A percentile compares a stretch with the other conserved stretches of the same genome.
Conservation (phyloP, 2,113 vertebrate genomes). For the Blennius ocellaris region DNA sequence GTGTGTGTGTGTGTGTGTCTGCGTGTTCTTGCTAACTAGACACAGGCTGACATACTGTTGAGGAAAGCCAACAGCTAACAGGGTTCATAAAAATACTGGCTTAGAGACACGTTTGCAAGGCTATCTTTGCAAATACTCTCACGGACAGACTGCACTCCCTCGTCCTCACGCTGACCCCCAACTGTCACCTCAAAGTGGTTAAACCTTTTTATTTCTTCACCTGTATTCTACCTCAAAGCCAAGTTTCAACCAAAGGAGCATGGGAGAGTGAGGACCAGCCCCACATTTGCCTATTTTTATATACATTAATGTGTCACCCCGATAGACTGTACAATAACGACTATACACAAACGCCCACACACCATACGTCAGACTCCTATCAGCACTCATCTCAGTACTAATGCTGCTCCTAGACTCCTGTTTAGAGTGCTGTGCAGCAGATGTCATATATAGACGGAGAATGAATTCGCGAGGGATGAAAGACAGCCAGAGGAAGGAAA, state of each 20-base stretch:
- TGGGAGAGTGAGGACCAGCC: too few relatives aligned
- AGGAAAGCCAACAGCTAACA: conserved; percentile 83
- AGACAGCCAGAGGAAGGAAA: neutral
- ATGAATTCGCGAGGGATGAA: neutral
- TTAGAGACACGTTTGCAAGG: conserved; percentile 11
- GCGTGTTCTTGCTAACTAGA: conserved; percentile 68
- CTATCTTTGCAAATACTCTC: too few relatives aligned
- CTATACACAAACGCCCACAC: conserved; percentile 40
- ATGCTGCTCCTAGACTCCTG: conserved; percentile 68
- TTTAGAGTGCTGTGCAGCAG: conserved; percentile 79
- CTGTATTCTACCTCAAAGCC: too few relatives aligned
- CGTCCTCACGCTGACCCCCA: too few relatives aligned
- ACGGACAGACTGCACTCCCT: too few relatives aligned
- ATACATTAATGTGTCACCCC: too few relatives aligned
- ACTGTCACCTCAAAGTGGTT: too few relatives aligned
- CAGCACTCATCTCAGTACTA: conserved; percentile 64
- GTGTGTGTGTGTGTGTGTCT: conserved; percentile 50
- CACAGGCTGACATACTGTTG: conserved; percentile 61
- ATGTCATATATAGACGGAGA: conserved; percentile 64
- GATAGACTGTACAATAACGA: neutral
- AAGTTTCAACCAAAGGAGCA: too few relatives aligned
- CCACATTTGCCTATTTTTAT: too few relatives aligned
- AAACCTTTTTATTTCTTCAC: too few relatives aligned
- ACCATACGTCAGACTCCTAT: conserved; percentile 57
- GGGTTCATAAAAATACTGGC: conserved; percentile 81